Evolutionary conservation across 2,888 invertebrate species (phyloP), one percentile per base, ranked within the genome.

Genomic region (Selenia dentaria): DNA sequence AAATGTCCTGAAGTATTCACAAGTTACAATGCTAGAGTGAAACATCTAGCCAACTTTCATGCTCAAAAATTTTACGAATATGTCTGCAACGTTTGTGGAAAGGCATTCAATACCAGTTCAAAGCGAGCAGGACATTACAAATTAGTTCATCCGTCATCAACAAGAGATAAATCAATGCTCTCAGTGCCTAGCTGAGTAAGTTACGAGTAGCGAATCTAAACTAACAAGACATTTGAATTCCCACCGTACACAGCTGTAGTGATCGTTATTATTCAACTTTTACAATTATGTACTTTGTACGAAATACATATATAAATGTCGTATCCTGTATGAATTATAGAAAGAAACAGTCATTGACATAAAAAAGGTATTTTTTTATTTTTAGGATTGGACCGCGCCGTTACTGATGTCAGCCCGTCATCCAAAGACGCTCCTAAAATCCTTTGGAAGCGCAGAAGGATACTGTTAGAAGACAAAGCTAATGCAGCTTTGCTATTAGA

Each of bases 1-100:
- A n/a, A n/a, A n/a, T 90, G 90, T 42, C 62, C 82, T 0, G 78
- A 86, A 54, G 64, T 74, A 0, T 90, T 90, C 32, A 83, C 77
- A 0, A 74, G 78, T 1, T 90, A 89, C 41, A 74, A 83, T 36
- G 61, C 73, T 1, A 74, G 90, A 55, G 70, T 71, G 0, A 87
- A 77, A 41, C 90, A 90, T 63, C 65, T 90, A 26, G 70, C 80
- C 0, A 77, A 82, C 6, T 62, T 60, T 2, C 90, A 90, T 26
- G 75, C 68, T 4, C 75, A 83, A 32, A 71, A 65, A 42, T 73
- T 58, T 47, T 67, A 59, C 12, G 70, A 76, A 25, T 85, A 83
- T 39, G 61, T 59, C 6, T 89, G 86, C 44, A 54, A 67, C 6
- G 47, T 62, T 37, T 88, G 87, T 40, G 75, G 69, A 0, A 81